Evolutionary conservation across 2,113 vertebrate species (phyloP), one percentile per base, ranked within the genome.

Genomic region (Cricetomys ansorgei): DNA sequence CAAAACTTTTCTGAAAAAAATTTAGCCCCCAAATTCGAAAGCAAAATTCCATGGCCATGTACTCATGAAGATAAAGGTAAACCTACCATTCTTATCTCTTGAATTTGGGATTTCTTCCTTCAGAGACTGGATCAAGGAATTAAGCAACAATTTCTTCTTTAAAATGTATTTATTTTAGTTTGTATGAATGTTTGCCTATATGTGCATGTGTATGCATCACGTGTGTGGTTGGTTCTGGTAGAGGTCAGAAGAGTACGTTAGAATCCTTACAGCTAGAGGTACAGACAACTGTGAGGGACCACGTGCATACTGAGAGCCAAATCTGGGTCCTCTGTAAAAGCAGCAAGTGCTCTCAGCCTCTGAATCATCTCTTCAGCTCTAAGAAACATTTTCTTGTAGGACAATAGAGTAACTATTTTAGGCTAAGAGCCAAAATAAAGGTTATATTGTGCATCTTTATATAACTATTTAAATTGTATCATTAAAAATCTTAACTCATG

Each of bases 401-500:
- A 12, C 7, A 70, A 65, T 16, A 65, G 15, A 25, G 43, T 3
- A 91, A 84, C 11, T 55, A n/a, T 84, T 94, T 65, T 65, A 94
- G 80, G 31, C 23, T 67, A 89, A 70, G 23, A 94, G 27, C n/a
- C 29, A 91, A 86, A 91, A 53, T 83, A 64, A 76, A 92, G 43
- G 34, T 43, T 76, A 65, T 21, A 67, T 50, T 67, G 25, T 89
- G 12, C 21, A 37, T 84, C n/a, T n/a, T 88, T 84, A 79, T 8
- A 57, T 79, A 88, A 59, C 2, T n/a, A 92, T 34, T 94, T 88
- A 96, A 94, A 70, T 3, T 45, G 45, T 45, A 37, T 16, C 34
- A 80, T 73, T 69, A 84, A 95, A 83, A 91, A 62, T 37, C 53
- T 81, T 85, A 79, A 7, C 45, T 79, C 48, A 29, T 37, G 17